Conservation (phyloP, 2,888 invertebrate genomes). For the Hipparchia semele region DNA sequence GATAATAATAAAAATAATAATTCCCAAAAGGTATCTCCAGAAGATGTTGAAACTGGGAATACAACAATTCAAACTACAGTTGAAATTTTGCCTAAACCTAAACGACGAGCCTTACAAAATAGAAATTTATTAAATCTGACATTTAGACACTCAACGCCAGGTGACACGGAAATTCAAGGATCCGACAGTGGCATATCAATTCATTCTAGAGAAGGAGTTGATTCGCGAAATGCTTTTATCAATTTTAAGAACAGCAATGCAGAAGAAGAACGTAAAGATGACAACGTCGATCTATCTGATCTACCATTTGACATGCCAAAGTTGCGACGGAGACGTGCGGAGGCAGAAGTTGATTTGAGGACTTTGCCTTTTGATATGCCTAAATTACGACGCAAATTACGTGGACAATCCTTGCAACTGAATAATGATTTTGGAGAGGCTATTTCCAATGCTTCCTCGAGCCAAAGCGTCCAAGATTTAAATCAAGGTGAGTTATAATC, state of each 20-base stretch:
- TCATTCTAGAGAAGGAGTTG: conserved; percentile 91
- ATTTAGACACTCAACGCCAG: conserved; percentile 84
- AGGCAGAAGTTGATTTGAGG: conserved; percentile 90
- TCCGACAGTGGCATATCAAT: conserved; percentile 95
- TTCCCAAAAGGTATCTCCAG: conserved; percentile 90
- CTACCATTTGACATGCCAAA: conserved; percentile 96
- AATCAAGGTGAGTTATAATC: conserved; percentile 83
- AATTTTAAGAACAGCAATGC: conserved; percentile 84
- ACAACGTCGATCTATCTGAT: conserved; percentile 88
- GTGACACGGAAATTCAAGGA: conserved; percentile 90
- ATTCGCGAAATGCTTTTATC: conserved; percentile 84
- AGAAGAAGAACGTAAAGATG: conserved; percentile 75
- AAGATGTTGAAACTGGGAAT: conserved; percentile 79
- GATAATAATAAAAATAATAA: conserved; percentile 91
- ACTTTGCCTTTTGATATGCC: conserved; percentile 97
- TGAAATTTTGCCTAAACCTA: conserved; percentile 82
- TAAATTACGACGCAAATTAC: conserved; percentile 89
- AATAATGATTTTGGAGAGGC: conserved; percentile 86
- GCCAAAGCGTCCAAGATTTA: conserved; percentile 90
- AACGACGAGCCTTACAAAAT: conserved; percentile 88
- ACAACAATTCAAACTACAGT: conserved; percentile 74
- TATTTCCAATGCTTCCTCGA: conserved; percentile 91
- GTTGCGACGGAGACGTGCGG: conserved; percentile 87
- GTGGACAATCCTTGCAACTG: conserved; percentile 84
- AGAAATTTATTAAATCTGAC: conserved; percentile 88